phyloP scores from a whole-genome alignment of 2,888 invertebrate genomes.

The Gastrophysa polygoni region DNA sequence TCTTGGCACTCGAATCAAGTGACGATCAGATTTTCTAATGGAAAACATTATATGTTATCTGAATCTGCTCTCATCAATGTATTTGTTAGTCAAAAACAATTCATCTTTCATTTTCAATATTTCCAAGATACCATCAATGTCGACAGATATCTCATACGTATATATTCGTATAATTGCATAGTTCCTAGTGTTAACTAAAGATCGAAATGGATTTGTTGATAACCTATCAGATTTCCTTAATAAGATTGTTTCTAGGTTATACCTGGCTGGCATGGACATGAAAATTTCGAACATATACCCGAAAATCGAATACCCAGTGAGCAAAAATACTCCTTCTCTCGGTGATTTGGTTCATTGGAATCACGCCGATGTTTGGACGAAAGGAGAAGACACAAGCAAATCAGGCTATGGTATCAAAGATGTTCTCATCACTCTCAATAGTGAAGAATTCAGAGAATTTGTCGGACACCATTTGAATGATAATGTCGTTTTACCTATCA shows the following conservation, averaged over 20 bases:
- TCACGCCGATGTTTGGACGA: slow-evolving; percentile 79
- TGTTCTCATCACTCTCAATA: slow-evolving; percentile 60
- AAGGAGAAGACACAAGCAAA: slow-evolving; percentile 50
- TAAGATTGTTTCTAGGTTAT: slow-evolving; percentile 65
- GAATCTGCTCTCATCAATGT: too few species aligned
- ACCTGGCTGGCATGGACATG: slow-evolving; percentile 79
- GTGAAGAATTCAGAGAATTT: slow-evolving; percentile 56
- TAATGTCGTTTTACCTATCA: slow-evolving; percentile 49
- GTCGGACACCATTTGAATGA: slow-evolving; percentile 53
- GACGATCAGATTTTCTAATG: neutral
- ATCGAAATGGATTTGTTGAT: neutral
- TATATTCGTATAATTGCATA: too few species aligned
- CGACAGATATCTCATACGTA: too few species aligned
- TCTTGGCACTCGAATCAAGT: too few species aligned
- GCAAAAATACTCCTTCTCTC: slow-evolving; percentile 84
- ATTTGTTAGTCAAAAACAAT: too few species aligned
- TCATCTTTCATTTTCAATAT: too few species aligned
- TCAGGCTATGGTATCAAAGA: slow-evolving; percentile 51
- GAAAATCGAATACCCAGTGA: slow-evolving; percentile 79
- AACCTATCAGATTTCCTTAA: neutral
- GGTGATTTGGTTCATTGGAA: slow-evolving; percentile 87
- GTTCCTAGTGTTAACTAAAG: too few species aligned
- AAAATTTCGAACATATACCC: slow-evolving; percentile 80
- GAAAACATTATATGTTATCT: neutral
- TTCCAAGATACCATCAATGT: too few species aligned